Conservation (phyloP, 2,113 vertebrate species). For the Cyanoderma ruficeps region DNA sequence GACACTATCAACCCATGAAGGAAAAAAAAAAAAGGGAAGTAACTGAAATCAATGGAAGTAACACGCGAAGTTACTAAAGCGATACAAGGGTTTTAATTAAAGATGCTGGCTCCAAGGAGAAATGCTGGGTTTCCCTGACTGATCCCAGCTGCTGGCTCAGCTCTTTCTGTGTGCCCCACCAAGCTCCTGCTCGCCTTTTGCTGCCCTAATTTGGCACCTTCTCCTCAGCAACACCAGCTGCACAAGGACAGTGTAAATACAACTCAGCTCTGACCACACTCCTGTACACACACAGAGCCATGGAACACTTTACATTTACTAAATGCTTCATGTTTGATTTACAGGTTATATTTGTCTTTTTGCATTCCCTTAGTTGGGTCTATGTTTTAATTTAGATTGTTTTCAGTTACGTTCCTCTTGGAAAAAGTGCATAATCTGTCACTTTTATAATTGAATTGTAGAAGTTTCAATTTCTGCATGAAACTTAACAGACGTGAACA, state of each 20-base stretch:
- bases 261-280: neutral
- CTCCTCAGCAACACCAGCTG: constrained; percentile 16
- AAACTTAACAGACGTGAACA: neutral
- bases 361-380: neutral
- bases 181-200: neutral
- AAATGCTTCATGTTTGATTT: neutral
- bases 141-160: constrained; percentile 68
- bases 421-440: neutral
- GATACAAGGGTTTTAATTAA: constrained; percentile 78
- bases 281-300: neutral
- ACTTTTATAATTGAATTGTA: neutral
- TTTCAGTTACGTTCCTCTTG: neutral
- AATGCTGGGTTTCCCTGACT: constrained; percentile 17
- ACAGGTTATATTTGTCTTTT: neutral
- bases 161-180: neutral
- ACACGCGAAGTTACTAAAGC: constrained; percentile 70
- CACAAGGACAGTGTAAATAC: constrained; percentile 19
- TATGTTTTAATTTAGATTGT: neutral
- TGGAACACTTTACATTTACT: neutral
- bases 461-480: neutral
- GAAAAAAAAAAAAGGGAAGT: constrained; percentile 49
- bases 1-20: constrained; percentile 17
- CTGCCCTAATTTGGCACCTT: constrained; percentile 53
- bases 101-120: constrained; percentile 60
- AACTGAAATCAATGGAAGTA: constrained; percentile 73